phyloP scores from a whole-genome alignment of 1,140 invertebrate genomes.

The Chionoecetes opilio region DNA sequence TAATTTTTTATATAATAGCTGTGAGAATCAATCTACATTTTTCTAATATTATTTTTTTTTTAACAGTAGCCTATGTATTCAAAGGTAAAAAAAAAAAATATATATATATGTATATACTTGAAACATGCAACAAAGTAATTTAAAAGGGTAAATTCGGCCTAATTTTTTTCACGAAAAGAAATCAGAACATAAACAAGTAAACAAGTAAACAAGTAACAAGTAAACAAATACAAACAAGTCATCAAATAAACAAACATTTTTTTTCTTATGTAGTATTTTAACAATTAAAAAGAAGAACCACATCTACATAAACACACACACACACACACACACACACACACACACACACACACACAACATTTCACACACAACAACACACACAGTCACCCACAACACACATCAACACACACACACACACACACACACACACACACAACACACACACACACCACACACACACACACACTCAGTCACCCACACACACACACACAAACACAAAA shows the following conservation, averaged over 20 bases:
- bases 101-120: too few species aligned
- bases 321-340: neutral
- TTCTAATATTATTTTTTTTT: neutral
- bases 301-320: neutral
- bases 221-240: neutral
- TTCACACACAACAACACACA: too few species aligned
- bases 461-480: neutral
- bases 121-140: too few species aligned
- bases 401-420: conserved; percentile 36
- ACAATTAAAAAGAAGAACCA: neutral
- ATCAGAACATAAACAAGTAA: neutral
- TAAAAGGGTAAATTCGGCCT: too few species aligned
- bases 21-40: neutral
- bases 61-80: neutral
- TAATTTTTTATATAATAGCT: too few species aligned
- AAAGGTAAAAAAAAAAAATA: neutral
- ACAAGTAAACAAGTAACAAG: conserved; percentile 4
- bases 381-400: conserved; percentile 15
- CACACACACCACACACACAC: conserved; percentile 49
- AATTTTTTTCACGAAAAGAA: too few species aligned
- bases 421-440: too few species aligned
- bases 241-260: too few species aligned
- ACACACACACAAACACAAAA: conserved; percentile 43
- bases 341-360: neutral
- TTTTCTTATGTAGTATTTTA: too few species aligned